Conservation (phyloP, 2,888 invertebrate species). For the Autographa gamma region DNA sequence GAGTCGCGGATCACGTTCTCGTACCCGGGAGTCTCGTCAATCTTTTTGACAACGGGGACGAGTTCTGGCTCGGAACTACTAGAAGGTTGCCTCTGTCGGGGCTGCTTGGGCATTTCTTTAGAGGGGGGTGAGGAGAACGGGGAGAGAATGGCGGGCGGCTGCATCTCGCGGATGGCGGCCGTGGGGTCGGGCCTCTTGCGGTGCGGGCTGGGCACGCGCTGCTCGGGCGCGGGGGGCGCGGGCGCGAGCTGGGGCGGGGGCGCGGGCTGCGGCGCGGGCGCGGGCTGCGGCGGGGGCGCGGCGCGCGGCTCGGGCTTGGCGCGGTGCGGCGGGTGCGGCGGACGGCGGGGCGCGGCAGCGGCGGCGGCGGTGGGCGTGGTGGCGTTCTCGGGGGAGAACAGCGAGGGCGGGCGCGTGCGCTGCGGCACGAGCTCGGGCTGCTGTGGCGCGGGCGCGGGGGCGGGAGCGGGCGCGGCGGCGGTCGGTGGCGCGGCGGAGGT, state of each 20-base stretch:
- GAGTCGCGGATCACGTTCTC: constrained; percentile 89
- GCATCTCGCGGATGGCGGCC: constrained; percentile 79
- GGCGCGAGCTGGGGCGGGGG: constrained; percentile 60
- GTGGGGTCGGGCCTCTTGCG: constrained; percentile 78
- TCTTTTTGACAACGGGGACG: constrained; percentile 90
- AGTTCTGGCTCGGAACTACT: constrained; percentile 89
- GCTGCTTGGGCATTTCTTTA: constrained; percentile 74
- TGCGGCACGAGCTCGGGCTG: constrained; percentile 66
- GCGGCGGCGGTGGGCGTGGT: constrained; percentile 85
- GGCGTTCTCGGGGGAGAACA: constrained; percentile 91
- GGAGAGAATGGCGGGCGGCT: constrained; percentile 81
- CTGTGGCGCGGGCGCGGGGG: constrained; percentile 27
- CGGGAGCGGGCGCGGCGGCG: constrained; percentile 42
- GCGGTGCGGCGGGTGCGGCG: constrained; percentile 64
- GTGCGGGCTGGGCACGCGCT: constrained; percentile 73
- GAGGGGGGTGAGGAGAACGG: constrained; percentile 86
- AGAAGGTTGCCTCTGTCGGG: constrained; percentile 73
- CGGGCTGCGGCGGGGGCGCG: constrained; percentile 63
- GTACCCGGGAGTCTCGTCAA: constrained; percentile 90
- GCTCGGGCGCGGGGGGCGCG: constrained; percentile 51
- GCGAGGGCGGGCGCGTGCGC: constrained; percentile 88
- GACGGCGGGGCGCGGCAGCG: constrained; percentile 68
- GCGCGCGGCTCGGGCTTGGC: constrained; percentile 60
- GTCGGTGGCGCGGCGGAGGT: constrained; percentile 54
- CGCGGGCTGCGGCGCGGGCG: constrained; percentile 57